A percentile compares a stretch with the other conserved stretches of the same genome.
phyloP scores from a whole-genome alignment of 2,113 vertebrate genomes.

The Sprattus sprattus region DNA sequence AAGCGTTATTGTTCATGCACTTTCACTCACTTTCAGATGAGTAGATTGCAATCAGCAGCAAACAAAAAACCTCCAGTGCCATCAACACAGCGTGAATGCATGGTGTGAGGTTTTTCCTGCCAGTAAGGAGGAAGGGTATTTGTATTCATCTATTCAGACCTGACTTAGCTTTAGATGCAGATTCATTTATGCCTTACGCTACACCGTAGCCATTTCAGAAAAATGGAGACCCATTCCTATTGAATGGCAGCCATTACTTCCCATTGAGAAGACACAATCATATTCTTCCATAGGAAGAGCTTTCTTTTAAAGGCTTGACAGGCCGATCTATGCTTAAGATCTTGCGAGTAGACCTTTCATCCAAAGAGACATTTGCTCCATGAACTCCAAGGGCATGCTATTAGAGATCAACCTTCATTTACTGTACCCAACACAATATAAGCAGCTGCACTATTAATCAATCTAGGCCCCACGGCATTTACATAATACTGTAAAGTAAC shows the following conservation, averaged over 20 bases:
- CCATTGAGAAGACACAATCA: conserved; percentile 36
- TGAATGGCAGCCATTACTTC: conserved; percentile 45
- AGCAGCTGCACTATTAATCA: background rate
- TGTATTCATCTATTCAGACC: conserved; percentile 37
- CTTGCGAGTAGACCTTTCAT: conserved; percentile 37
- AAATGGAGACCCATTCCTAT: conserved; percentile 43
- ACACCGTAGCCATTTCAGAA: conserved; percentile 35
- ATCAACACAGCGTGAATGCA: conserved; percentile 43
- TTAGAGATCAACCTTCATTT: conserved; percentile 9
- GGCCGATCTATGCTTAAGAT: conserved; percentile 30
- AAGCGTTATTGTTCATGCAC: conserved; percentile 39
- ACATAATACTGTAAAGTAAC: background rate
- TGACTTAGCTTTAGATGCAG: conserved; percentile 44
- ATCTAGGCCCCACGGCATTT: background rate
- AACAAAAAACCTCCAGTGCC: conserved; percentile 40
- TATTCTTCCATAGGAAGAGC: conserved; percentile 31
- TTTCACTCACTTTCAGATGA: conserved; percentile 40
- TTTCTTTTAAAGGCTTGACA: conserved; percentile 19
- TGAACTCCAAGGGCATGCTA: background rate
- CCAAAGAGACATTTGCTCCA: conserved; percentile 18
- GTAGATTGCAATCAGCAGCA: conserved; percentile 46
- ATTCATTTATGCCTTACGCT: conserved; percentile 41
- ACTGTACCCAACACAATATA: background rate
- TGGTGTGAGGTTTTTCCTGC: background rate
- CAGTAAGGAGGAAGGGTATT: conserved; percentile 34